A percentile compares a stretch with the other conserved stretches of the same genome.
Conservation (phyloP, 2,888 invertebrate genomes). For the Blastobasis lacticolella region DNA sequence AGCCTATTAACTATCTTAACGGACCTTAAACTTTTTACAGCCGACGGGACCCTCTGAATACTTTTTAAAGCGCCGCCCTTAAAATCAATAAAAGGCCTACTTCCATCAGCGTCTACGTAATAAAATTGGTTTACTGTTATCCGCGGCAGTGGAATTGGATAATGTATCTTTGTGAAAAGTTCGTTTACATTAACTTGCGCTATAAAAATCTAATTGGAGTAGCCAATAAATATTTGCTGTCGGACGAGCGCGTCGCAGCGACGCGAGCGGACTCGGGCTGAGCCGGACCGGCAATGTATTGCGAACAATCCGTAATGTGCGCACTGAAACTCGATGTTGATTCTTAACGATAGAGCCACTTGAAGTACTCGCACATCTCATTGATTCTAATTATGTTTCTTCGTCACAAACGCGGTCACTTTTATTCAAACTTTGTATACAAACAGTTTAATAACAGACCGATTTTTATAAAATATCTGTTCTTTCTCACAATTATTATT, state of each 20-base stretch:
- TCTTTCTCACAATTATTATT: too few relatives aligned
- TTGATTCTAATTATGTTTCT: too few relatives aligned
- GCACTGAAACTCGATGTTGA: too few relatives aligned
- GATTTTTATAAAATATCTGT: too few relatives aligned
- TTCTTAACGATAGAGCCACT: too few relatives aligned
- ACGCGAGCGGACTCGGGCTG: too few relatives aligned
- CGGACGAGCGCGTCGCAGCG: slow-evolving; percentile 39
- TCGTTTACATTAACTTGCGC: slow-evolving; percentile 39
- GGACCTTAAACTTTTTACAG: slow-evolving; percentile 56
- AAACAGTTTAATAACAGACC: too few relatives aligned
- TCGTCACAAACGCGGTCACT: too few relatives aligned
- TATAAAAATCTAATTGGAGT: slow-evolving; percentile 62
- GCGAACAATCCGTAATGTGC: too few relatives aligned
- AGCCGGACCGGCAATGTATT: too few relatives aligned
- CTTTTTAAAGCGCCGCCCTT: slow-evolving; percentile 55
- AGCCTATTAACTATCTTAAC: slow-evolving; percentile 42
- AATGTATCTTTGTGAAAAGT: slow-evolving; percentile 59
- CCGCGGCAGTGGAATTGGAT: slow-evolving; percentile 60
- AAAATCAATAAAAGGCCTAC: slow-evolving; percentile 68
- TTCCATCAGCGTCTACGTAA: slow-evolving; percentile 62
- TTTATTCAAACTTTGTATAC: too few relatives aligned
- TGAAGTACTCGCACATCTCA: too few relatives aligned
- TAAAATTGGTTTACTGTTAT: slow-evolving; percentile 67
- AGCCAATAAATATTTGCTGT: slow-evolving; percentile 58
- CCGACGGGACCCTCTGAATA: slow-evolving; percentile 58